Percentiles rank a stretch among this genome's conserved stretches.
Conservation (phyloP, 2,113 vertebrate species). For the Merops nubicus region DNA sequence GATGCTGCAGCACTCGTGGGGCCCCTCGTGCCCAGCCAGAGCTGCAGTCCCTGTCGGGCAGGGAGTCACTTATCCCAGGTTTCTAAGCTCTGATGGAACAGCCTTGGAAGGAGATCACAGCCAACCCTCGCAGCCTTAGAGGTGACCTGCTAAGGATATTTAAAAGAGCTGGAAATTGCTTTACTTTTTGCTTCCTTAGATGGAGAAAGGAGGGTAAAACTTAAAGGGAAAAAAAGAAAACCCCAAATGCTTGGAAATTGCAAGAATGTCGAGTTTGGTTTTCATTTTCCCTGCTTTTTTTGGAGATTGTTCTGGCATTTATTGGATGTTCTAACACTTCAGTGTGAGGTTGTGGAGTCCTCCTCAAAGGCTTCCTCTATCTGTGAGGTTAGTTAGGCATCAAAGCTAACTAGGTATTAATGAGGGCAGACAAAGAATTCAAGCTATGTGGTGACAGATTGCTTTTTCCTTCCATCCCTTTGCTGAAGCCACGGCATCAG, state of each 20-base stretch:
- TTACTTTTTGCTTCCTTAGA: slow-evolving; percentile 32
- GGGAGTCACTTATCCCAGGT: not conserved
- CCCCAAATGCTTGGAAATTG: slow-evolving; percentile 9
- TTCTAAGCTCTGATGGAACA: not conserved
- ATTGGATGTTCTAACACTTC: slow-evolving; percentile 12
- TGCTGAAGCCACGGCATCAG: not conserved
- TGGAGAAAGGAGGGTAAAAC: not conserved
- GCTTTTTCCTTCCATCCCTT: not conserved
- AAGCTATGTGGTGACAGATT: not conserved
- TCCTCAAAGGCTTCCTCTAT: slow-evolving; percentile 30
- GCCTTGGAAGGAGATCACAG: slow-evolving; percentile 24
- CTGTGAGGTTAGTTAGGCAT: slow-evolving; percentile 11
- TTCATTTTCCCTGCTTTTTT: slow-evolving; percentile 12
- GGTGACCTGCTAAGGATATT: slow-evolving; percentile 19
- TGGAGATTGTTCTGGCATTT: slow-evolving; percentile 18
- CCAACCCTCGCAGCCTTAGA: not conserved
- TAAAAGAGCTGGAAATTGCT: slow-evolving; percentile 3
- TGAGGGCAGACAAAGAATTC: slow-evolving; percentile 5
- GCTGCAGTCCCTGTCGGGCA: not conserved
- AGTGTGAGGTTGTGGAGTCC: not conserved
- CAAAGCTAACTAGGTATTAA: slow-evolving; percentile 30
- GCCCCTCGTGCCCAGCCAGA: not conserved
- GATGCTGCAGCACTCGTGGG: rapidly evolving
- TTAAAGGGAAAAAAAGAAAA: not conserved
- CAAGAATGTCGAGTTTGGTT: slow-evolving; percentile 11